A percentile compares a stretch with the other conserved stretches of the same genome.
Conservation (phyloP, 1,140 invertebrate genomes). For the Anadara kagoshimensis region DNA sequence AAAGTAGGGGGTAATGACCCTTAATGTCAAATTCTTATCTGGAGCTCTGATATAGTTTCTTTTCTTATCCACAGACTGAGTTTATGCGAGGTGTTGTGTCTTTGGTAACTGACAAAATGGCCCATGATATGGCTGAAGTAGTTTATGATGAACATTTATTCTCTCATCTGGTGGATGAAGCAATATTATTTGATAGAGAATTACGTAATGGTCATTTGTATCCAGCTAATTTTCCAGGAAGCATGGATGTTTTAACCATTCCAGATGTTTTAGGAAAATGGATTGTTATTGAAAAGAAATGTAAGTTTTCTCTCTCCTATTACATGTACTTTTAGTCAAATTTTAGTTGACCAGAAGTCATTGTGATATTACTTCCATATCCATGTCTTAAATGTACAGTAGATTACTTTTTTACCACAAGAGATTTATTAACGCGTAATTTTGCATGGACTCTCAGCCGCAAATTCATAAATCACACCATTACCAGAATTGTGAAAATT, state of each 20-base stretch:
- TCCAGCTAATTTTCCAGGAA: conserved; percentile 81
- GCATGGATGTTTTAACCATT: conserved; percentile 86
- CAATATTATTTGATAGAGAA: conserved; percentile 86
- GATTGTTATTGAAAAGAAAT: conserved; percentile 92
- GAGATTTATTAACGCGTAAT: too few species aligned
- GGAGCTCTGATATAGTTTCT: too few species aligned
- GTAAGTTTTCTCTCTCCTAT: conserved; percentile 79
- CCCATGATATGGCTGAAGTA: conserved; percentile 84
- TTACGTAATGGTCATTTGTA: conserved; percentile 78
- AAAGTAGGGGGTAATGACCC: too few species aligned
- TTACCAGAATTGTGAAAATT: too few species aligned
- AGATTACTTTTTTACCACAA: too few species aligned
- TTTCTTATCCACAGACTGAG: conserved; percentile 81
- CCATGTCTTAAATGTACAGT: too few species aligned
- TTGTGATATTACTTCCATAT: too few species aligned
- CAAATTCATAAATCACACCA: too few species aligned
- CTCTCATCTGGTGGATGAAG: conserved; percentile 92
- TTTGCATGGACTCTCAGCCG: too few species aligned
- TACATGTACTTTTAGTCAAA: too few species aligned
- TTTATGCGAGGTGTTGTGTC: conserved; percentile 89
- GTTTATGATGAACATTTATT: conserved; percentile 89
- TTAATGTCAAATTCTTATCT: too few species aligned
- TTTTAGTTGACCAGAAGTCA: too few species aligned
- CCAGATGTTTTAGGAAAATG: conserved; percentile 88
- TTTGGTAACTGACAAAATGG: conserved; percentile 88